Conservation (phyloP, 2,113 vertebrate species). For the Aegotheles bennettii region DNA sequence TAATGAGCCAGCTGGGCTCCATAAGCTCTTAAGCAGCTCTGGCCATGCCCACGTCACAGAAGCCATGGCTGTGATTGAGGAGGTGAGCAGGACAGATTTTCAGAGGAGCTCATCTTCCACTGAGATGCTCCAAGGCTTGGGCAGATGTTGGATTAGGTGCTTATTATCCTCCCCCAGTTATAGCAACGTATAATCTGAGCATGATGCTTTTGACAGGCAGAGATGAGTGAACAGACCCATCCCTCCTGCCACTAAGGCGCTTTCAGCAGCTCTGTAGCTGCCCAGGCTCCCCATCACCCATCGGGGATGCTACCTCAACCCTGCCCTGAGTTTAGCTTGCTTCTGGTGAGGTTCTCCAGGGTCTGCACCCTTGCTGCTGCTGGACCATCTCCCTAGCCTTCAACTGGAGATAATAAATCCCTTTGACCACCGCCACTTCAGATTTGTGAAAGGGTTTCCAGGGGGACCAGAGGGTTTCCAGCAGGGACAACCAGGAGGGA, state of each 20-base stretch:
- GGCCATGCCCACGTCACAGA: background rate
- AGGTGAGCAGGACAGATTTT: slow-evolving; percentile 49
- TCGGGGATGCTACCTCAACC: fast-evolving
- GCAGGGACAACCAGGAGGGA: background rate
- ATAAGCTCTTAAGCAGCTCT: slow-evolving; percentile 49
- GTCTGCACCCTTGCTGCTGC: background rate
- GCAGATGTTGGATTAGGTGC: slow-evolving; percentile 5
- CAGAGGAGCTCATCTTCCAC: slow-evolving; percentile 31
- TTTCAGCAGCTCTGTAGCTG: fast-evolving
- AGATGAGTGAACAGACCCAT: background rate
- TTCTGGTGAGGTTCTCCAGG: background rate
- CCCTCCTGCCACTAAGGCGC: background rate
- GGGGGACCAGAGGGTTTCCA: background rate
- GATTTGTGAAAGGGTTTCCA: background rate
- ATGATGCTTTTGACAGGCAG: slow-evolving; percentile 58
- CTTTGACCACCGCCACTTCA: background rate
- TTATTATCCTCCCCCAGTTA: slow-evolving; percentile 43
- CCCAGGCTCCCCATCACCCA: background rate
- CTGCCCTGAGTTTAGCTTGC: background rate
- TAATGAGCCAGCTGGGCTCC: background rate
- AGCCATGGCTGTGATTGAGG: background rate
- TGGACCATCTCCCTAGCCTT: background rate
- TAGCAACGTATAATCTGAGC: slow-evolving; percentile 36
- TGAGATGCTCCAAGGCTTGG: background rate
- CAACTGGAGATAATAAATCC: background rate